Evolutionary conservation across 2,113 vertebrate species (phyloP).

Genomic region (Probosciger aterrimus): DNA sequence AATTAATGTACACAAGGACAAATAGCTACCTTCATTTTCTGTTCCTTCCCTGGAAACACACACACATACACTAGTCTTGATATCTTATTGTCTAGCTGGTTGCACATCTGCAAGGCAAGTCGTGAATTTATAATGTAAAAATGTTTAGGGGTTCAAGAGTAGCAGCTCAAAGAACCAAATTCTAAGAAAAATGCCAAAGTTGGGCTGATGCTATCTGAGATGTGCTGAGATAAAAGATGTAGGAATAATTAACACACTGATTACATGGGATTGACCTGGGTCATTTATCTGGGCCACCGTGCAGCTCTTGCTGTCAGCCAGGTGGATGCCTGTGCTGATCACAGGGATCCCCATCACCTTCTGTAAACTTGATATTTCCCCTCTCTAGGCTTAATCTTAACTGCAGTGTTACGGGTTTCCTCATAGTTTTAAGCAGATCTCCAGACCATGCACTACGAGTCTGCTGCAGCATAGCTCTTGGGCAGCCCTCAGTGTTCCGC

Average conservation of each 20-base stretch:
- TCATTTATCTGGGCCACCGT: background rate
- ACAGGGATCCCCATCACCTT: background rate
- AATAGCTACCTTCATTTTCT: background rate
- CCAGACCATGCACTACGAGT: background rate
- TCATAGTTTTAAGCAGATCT: background rate
- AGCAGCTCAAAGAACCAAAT: background rate
- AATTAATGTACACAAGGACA: fast-evolving
- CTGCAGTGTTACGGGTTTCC: background rate
- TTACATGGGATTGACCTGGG: background rate
- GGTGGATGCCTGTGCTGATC: background rate
- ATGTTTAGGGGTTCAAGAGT: background rate
- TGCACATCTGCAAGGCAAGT: background rate
- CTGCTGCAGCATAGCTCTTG: background rate
- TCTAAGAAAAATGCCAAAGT: background rate
- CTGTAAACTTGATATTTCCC: background rate
- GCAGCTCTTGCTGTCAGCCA: background rate
- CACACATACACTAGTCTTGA: background rate
- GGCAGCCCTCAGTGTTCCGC: fast-evolving
- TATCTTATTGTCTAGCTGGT: background rate
- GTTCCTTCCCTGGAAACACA: background rate
- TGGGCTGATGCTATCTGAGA: background rate
- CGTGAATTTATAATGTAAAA: background rate
- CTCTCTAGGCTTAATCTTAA: background rate
- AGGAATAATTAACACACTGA: background rate
- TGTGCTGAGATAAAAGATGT: background rate